phyloP scores from a whole-genome alignment of 2,888 invertebrate species.

The Plutella xylostella region DNA sequence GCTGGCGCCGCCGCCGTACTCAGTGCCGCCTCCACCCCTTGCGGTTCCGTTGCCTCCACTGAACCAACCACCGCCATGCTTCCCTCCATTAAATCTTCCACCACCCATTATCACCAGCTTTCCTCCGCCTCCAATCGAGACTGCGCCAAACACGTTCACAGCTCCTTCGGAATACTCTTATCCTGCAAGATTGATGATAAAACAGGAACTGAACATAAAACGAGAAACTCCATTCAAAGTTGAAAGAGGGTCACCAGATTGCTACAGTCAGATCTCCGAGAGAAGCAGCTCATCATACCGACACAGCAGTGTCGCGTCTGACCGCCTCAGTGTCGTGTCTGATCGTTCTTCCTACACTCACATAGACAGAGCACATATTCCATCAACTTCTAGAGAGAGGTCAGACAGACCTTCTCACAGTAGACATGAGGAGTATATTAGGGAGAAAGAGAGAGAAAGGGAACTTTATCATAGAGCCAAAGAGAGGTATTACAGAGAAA shows the following conservation, averaged over 20 bases:
- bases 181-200: background rate
- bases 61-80: background rate
- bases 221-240: background rate
- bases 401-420: constrained; percentile 25
- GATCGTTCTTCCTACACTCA: too few species aligned
- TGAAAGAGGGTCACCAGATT: background rate
- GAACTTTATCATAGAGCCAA: too few species aligned
- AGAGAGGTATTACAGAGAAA: constrained; percentile 20
- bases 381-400: too few species aligned
- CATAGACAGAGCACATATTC: too few species aligned
- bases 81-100: constrained; percentile 16
- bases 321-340: too few species aligned
- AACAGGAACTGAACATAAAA: background rate
- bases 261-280: background rate
- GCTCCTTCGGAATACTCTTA: constrained; percentile 14
- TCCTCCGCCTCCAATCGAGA: constrained; percentile 15
- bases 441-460: constrained; percentile 20
- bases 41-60: background rate
- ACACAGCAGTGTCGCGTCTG: constrained; percentile 5
- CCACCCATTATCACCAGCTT: constrained; percentile 12
- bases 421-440: constrained; percentile 22
- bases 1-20: constrained; percentile 40
- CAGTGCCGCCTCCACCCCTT: constrained; percentile 29
- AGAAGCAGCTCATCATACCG: constrained; percentile 10
- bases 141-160: constrained; percentile 21